Evolutionary conservation across 1,140 invertebrate genomes (phyloP), one percentile per base, ranked within the genome.

Genomic region (Coptotermes formosanus): DNA sequence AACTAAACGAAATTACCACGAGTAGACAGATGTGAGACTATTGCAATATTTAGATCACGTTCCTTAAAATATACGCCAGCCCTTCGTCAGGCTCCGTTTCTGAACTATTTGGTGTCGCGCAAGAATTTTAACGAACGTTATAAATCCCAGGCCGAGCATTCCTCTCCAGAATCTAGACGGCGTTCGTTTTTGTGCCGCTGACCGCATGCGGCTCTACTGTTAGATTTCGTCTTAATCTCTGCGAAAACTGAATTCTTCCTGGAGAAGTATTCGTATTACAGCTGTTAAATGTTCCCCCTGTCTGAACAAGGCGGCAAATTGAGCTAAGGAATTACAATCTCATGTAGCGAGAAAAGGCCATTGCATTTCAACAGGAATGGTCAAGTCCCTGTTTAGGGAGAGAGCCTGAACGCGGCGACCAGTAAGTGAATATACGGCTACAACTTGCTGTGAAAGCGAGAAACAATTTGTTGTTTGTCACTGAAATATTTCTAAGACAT

Each of bases 321-420:
- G 25, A n/a, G 64, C 64, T 30, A 75, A n/a, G 64, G n/a, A 75
- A 75, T 75, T 75, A 75, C 25, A 75, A 75, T 75, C n/a, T 75
- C 25, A 75, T 75, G 64, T n/a, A 75, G 64, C 19, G 64, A 16
- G 64, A n/a, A 75, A 75, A 30, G 64, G 25, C 11, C 64, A 75
- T 30, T 75, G n/a, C n/a, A 75, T 30, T 75, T 75, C 64, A 75
- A 25, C 64, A 75, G 1, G 64, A 55, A n/a, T 30, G 25, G 64
- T 16, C 64, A 75, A 75, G 64, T 75, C 3, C 14, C 0, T 11
- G 6, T 75, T 3, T 30, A 3, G 64, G n/a, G 8, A 14, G 3
- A 25, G 64, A 16, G 25, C 9, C 64, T 30, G 64, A 30, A 75
- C 14, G 64, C n/a, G n/a, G 1, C 19, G n/a, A 75, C 19, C 64